Evolutionary conservation across 2,797 vertebrate genomes (phyloP).

Genomic region (Pogoniulus pusillus): DNA sequence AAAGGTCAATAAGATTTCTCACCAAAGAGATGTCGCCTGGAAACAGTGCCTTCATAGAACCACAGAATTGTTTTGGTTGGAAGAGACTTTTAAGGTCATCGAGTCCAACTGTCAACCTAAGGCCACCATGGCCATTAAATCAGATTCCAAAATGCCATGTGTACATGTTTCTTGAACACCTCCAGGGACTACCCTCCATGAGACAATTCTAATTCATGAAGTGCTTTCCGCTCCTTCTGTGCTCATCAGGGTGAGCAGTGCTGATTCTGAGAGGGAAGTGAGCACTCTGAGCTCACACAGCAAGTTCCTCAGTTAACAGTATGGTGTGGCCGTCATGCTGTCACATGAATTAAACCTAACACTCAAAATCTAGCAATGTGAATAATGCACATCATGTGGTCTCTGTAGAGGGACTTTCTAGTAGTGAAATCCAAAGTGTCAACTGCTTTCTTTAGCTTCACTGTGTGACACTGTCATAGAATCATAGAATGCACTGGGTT

Average conservation of each 20-base stretch:
- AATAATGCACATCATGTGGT: constrained; percentile 8
- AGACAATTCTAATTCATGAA: background rate
- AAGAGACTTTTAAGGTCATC: too few species aligned
- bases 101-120: too few species aligned
- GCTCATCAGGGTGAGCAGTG: background rate
- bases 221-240: background rate
- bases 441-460: background rate
- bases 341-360: constrained; percentile 23
- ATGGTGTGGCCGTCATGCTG: background rate
- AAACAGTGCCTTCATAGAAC: background rate
- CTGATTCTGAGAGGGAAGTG: background rate
- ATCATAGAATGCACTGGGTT: too few species aligned
- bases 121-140: too few species aligned
- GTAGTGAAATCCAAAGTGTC: constrained; percentile 16
- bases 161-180: too few species aligned
- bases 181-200: too few species aligned
- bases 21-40: background rate
- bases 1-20: background rate
- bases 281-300: background rate
- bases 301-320: background rate
- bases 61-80: too few species aligned
- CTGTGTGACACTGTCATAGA: background rate
- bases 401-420: constrained; percentile 29
- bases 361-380: background rate
- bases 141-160: too few species aligned